Percentiles rank a stretch among this genome's conserved stretches.
Conservation (phyloP, 2,888 invertebrate genomes). For the Orthosia cruda region DNA sequence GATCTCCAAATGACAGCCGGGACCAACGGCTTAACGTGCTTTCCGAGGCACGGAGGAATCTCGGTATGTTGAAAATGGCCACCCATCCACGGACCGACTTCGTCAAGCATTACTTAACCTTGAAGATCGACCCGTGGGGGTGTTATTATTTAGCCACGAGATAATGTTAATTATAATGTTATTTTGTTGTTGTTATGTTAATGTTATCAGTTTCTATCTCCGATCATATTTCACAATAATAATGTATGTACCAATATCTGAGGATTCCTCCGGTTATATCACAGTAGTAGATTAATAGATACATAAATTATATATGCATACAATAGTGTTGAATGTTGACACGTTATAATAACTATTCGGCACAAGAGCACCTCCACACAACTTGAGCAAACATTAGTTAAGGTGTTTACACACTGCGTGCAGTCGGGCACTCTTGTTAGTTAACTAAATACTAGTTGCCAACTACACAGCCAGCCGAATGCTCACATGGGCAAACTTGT, state of each 20-base stretch:
- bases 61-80: no score
- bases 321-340: not conserved
- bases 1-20: no score
- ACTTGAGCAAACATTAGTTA: slow-evolving; percentile 36
- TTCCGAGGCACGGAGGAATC: no score
- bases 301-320: not conserved
- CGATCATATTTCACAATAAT: no score
- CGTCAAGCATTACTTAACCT: no score
- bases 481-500: slow-evolving; percentile 31
- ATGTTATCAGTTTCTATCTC: no score
- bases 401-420: slow-evolving; percentile 42
- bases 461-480: slow-evolving; percentile 23
- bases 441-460: slow-evolving; percentile 37
- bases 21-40: no score
- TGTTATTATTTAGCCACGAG: no score
- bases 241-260: not conserved
- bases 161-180: no score
- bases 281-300: not conserved
- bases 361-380: slow-evolving; percentile 9
- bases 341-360: slow-evolving; percentile 17
- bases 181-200: no score
- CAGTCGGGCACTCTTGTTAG: slow-evolving; percentile 42
- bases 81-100: no score
- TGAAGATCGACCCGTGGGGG: no score
- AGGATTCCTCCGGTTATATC: not conserved